These are phyloP conservation scores for Rousettus madagascariensis DNA, from an alignment of 2,797 vertebrate species.

Conservation along the genomic window DNA sequence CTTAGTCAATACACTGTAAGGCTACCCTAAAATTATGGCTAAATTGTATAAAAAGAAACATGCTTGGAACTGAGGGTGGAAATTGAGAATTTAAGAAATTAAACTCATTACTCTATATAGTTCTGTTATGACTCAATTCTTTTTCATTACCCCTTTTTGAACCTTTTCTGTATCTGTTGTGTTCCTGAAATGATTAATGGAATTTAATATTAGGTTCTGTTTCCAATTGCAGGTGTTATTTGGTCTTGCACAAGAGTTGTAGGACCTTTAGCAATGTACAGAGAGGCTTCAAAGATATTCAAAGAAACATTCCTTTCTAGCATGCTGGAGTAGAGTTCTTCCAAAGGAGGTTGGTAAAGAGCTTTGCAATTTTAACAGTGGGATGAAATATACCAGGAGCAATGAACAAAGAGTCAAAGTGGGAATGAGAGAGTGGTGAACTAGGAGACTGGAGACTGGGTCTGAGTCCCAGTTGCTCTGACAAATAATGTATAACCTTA, in stretches of 20 bases:
- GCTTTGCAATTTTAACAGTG: background rate
- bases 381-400: background rate
- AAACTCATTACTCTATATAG: constrained; percentile 70
- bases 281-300: background rate
- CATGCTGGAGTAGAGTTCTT: background rate
- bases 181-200: constrained; percentile 61
- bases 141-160: constrained; percentile 67
- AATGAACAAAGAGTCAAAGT: background rate
- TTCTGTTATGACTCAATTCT: constrained; percentile 65
- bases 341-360: background rate
- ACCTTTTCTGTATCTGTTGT: constrained; percentile 42
- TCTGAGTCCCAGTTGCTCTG: background rate
- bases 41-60: constrained; percentile 47
- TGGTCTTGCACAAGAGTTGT: constrained; percentile 27
- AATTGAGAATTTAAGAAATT: constrained; percentile 70
- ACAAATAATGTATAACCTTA: background rate
- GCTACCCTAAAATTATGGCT: constrained; percentile 52
- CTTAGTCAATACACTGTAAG: constrained; percentile 38
- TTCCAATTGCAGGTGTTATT: constrained; percentile 38
- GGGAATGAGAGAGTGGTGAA: background rate
- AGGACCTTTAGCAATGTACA: constrained; percentile 36
- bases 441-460: background rate
- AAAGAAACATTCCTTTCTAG: background rate
- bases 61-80: background rate
- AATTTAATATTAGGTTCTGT: constrained; percentile 65